These are phyloP conservation scores for Sorex araneus DNA, from an alignment of 2,113 vertebrate genomes.

Conservation along the genomic window DNA sequence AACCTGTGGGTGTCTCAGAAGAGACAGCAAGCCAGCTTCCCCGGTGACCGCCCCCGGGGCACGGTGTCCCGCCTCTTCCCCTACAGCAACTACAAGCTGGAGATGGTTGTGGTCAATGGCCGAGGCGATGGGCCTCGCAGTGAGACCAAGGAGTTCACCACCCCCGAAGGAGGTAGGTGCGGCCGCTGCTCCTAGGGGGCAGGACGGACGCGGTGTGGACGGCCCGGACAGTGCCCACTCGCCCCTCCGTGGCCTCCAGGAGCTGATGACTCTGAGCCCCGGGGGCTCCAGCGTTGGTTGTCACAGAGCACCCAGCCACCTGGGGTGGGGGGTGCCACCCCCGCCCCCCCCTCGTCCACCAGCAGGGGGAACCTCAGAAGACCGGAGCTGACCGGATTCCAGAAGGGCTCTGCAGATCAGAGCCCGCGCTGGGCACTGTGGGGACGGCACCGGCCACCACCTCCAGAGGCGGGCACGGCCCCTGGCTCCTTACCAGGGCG, in stretches of 20 bases:
- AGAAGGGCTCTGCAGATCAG: background rate
- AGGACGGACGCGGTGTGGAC: constrained; percentile 22
- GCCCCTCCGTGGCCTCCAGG: background rate
- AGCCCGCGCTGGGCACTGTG: background rate
- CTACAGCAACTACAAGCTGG: constrained; percentile 96
- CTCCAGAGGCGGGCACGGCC: background rate
- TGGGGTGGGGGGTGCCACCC: no score
- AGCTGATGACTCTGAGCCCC: background rate
- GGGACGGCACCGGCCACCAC: background rate
- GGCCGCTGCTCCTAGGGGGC: background rate
- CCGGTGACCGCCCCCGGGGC: constrained; percentile 89
- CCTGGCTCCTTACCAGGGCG: background rate
- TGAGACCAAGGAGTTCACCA: constrained; percentile 94
- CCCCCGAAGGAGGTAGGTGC: constrained; percentile 96
- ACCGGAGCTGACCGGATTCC: background rate
- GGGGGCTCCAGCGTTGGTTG: background rate
- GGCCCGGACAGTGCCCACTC: background rate
- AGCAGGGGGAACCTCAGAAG: background rate
- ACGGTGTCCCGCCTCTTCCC: constrained; percentile 94
- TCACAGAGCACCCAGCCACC: background rate
- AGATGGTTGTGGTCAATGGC: constrained; percentile 97
- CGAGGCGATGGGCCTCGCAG: constrained; percentile 94
- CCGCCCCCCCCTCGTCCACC: no score
- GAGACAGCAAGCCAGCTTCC: constrained; percentile 93
- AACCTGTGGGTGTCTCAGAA: constrained; percentile 93